A percentile compares a stretch with the other conserved stretches of the same genome.
These are phyloP conservation scores for Drosophila rubida DNA, from an alignment of 2,888 invertebrate genomes.

Conservation along the genomic window DNA sequence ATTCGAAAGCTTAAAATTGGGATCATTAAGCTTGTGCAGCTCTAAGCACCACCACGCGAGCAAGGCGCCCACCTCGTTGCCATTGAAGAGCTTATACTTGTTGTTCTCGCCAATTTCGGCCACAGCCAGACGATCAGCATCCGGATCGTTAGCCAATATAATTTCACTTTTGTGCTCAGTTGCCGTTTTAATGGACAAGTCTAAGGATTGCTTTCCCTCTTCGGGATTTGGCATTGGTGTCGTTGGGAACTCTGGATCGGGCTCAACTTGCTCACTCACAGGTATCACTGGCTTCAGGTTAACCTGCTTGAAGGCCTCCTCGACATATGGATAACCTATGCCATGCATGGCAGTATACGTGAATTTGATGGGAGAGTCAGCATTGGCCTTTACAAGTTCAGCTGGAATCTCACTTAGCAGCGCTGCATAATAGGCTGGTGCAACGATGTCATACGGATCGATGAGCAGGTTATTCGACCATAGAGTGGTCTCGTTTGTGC, in stretches of 20 bases:
- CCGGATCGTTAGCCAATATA: slow-evolving; percentile 98
- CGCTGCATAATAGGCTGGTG: slow-evolving; percentile 88
- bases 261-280: slow-evolving; percentile 90
- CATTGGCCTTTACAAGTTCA: slow-evolving; percentile 86
- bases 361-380: slow-evolving; percentile 87
- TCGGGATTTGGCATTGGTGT: slow-evolving; percentile 99
- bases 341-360: slow-evolving; percentile 99
- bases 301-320: slow-evolving; percentile 90
- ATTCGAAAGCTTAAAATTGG: slow-evolving; percentile 86
- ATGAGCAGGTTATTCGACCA: slow-evolving; percentile 86
- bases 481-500: slow-evolving; percentile 86
- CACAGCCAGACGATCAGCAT: slow-evolving; percentile 97
- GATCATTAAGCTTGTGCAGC: slow-evolving; percentile 85
- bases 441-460: slow-evolving; percentile 90
- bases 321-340: slow-evolving; percentile 93
- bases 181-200: slow-evolving; percentile 92
- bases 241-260: slow-evolving; percentile 98
- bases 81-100: slow-evolving; percentile 88
- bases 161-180: slow-evolving; percentile 88
- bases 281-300: slow-evolving; percentile 87
- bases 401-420: slow-evolving; percentile 86
- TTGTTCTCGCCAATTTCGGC: slow-evolving; percentile 90
- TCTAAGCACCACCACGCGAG: slow-evolving; percentile 97
- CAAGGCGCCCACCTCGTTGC: slow-evolving; percentile 97
- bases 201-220: slow-evolving; percentile 93